phyloP scores from a whole-genome alignment of 2,113 vertebrate genomes.

The Xiphophorus maculatus region DNA sequence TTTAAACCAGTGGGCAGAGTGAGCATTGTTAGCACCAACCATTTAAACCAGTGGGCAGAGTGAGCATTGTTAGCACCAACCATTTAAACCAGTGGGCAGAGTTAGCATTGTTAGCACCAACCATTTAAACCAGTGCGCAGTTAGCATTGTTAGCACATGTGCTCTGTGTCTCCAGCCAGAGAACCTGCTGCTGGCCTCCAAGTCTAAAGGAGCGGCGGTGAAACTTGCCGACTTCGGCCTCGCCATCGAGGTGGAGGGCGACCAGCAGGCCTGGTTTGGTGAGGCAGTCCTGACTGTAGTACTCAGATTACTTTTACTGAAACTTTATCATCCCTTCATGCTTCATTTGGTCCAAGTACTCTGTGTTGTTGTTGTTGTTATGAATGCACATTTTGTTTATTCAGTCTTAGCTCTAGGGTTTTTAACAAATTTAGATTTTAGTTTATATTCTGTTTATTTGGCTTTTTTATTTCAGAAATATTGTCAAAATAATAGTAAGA shows the following conservation, averaged over 20 bases:
- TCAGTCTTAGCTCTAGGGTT: background rate
- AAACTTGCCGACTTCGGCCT: conserved; percentile 73
- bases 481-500: background rate
- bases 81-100: background rate
- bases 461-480: background rate
- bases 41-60: background rate
- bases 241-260: conserved; percentile 75
- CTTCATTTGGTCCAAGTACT: background rate
- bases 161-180: conserved; percentile 61
- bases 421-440: background rate
- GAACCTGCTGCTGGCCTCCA: conserved; percentile 71
- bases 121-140: background rate
- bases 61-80: conserved; percentile 17
- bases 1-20: background rate
- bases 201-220: conserved; percentile 72
- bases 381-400: background rate
- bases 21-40: background rate
- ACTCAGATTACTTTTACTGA: background rate
- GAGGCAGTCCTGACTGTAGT: background rate
- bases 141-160: conserved; percentile 32
- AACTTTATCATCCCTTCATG: background rate
- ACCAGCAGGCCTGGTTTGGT: conserved; percentile 78
- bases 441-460: background rate
- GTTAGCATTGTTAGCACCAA: conserved; percentile 24
- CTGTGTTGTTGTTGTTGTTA: background rate